Evolutionary conservation across 2,797 vertebrate genomes (phyloP).

Genomic region (Ambastaia sidthimunki): DNA sequence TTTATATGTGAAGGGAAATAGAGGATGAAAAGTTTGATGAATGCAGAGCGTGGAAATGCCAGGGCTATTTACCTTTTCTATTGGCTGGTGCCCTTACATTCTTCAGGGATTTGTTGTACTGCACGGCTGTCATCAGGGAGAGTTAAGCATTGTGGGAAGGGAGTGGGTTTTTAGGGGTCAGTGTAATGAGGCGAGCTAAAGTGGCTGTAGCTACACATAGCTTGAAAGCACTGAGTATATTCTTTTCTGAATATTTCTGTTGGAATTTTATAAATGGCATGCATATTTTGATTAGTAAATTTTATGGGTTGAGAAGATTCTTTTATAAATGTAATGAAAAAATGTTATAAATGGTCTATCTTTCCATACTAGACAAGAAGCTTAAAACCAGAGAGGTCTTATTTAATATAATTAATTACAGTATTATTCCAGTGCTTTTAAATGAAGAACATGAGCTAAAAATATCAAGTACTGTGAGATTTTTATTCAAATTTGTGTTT

Average conservation of each 20-base stretch:
- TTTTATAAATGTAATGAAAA: not conserved
- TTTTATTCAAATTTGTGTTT: too few relatives aligned
- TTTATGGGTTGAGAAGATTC: not conserved
- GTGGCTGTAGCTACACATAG: constrained; percentile 10
- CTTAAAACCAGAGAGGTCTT: too few relatives aligned
- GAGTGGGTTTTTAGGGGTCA: not conserved
- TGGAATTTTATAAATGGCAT: not conserved
- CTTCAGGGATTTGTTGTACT: constrained; percentile 37
- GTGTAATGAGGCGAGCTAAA: constrained; percentile 15
- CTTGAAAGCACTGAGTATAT: not conserved
- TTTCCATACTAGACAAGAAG: too few relatives aligned
- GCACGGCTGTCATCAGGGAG: constrained; percentile 46
- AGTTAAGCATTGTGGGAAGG: not conserved
- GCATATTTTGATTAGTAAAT: not conserved
- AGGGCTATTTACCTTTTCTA: constrained; percentile 62
- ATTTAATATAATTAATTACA: too few relatives aligned
- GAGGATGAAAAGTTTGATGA: constrained; percentile 69
- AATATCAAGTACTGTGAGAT: too few relatives aligned
- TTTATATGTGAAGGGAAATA: constrained; percentile 67
- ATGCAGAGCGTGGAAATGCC: constrained; percentile 64
- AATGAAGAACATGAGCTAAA: too few relatives aligned
- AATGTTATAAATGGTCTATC: too few relatives aligned
- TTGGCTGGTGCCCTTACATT: constrained; percentile 51
- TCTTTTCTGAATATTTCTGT: not conserved
- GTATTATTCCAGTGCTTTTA: too few relatives aligned